Evolutionary conservation across 2,888 invertebrate genomes (phyloP).

Genomic region (Drosophila multiciliata): DNA sequence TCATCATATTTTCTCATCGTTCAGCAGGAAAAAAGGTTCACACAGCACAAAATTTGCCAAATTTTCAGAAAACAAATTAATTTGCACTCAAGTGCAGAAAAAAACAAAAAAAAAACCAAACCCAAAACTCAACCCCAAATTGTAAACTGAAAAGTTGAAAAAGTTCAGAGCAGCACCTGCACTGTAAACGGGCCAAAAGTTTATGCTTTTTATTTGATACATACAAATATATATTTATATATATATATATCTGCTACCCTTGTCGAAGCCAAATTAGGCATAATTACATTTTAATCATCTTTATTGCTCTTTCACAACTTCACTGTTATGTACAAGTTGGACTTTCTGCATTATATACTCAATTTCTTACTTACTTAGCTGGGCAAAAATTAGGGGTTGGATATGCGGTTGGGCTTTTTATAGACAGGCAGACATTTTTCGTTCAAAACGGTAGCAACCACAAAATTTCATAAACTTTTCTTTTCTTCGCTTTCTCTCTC

Average conservation of each 20-base stretch:
- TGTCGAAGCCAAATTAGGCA: constrained; percentile 74
- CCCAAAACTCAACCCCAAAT: not conserved
- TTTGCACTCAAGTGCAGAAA: constrained; percentile 63
- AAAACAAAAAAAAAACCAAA: not conserved
- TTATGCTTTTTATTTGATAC: constrained; percentile 4
- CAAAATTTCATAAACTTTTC: constrained; percentile 75
- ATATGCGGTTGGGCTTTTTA: constrained; percentile 72
- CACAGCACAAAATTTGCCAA: constrained; percentile 59
- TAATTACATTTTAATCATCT: constrained; percentile 84
- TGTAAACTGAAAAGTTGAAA: constrained; percentile 64
- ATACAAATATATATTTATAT: not conserved
- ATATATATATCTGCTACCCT: constrained; percentile 2
- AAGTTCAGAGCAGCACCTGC: constrained; percentile 76
- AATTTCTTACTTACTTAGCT: constrained; percentile 10
- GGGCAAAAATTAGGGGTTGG: constrained; percentile 74
- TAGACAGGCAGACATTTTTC: constrained; percentile 69
- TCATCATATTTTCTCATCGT: constrained; percentile 64
- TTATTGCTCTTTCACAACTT: constrained; percentile 82
- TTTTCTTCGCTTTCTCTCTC: constrained; percentile 10
- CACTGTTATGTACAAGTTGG: constrained; percentile 66
- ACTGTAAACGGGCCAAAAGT: constrained; percentile 53
- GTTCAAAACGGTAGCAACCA: constrained; percentile 75
- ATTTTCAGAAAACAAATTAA: constrained; percentile 77
- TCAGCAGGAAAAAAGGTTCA: constrained; percentile 45
- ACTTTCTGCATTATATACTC: constrained; percentile 61